A percentile compares a stretch with the other conserved stretches of the same genome.
Conservation (phyloP, 1,140 invertebrate genomes). For the Plodia interpunctella region DNA sequence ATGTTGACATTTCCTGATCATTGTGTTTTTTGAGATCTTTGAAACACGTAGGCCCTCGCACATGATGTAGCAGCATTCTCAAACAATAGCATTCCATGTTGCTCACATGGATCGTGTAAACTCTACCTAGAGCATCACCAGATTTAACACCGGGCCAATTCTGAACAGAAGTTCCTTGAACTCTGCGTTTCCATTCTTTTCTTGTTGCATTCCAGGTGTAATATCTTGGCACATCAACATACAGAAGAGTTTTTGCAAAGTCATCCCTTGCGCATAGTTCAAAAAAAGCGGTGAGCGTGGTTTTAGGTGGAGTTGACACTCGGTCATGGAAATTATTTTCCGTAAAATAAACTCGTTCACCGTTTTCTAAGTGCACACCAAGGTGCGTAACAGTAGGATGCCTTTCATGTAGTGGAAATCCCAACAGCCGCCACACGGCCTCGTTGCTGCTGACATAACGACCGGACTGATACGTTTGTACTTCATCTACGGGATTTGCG, state of each 20-base stretch:
- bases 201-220: constrained; percentile 21
- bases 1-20: constrained; percentile 24
- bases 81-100: constrained; percentile 39
- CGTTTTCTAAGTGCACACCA: constrained; percentile 30
- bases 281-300: constrained; percentile 44
- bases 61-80: constrained; percentile 30
- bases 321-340: constrained; percentile 25
- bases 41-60: constrained; percentile 32
- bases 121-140: constrained; percentile 32
- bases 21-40: constrained; percentile 26
- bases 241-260: constrained; percentile 33
- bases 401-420: no score
- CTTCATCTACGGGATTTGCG: no score
- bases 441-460: no score
- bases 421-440: no score
- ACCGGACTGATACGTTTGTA: no score
- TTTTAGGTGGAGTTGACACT: constrained; percentile 32
- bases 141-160: constrained; percentile 33
- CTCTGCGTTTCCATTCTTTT: constrained; percentile 29
- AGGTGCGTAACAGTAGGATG: no score
- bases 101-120: constrained; percentile 36
- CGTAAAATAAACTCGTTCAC: constrained; percentile 31
- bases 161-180: constrained; percentile 29
- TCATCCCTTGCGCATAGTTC: constrained; percentile 35
- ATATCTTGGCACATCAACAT: constrained; percentile 30